Base-by-base conservation (phyloP, 1,140 invertebrate genomes). In the Neoseiulus cucumeris region DNA sequence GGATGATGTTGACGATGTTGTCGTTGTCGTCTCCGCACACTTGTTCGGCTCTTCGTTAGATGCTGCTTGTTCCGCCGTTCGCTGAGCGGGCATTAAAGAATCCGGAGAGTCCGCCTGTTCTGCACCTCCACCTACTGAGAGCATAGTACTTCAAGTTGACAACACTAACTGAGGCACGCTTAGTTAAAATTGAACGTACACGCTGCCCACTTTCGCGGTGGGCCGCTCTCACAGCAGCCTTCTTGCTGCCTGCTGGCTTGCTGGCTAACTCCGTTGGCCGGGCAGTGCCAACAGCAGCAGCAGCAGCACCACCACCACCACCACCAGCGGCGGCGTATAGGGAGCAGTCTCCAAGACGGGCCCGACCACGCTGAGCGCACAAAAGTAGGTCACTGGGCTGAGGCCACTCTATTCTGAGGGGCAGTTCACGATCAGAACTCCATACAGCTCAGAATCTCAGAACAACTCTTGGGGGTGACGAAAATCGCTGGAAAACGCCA, bases 331-430 rank as follows among this genome's bases (percentile, higher is more conserved):
- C 45, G 45, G 45, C 45, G 45, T 20, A 20, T 20, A 28, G 18
- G 45, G 51, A 25, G 51, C 51, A 59, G 51, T 59, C 51, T 59
- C 51, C 25, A 59, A 59, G 51, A 59, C 51, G 51, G 51, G 25
- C 51, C 51, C 51, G 51, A 33, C 51, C 51, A 59, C 51, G 51
- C 51, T 59, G 51, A 59, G 51, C 22, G 51, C 51, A 25, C 22
- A 25, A 59, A 59, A 59, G 51, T 59, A 59, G 51, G 51, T 59
- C 51, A 59, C 51, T 59, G 51, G 51, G 51, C 51, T 59, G 51
- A 33, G 51, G 51, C 51, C 33, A 9, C 33, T 39, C 33, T 39
- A 39, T 39, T 39, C 33, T 39, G 33, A 39, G 33, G 33, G 33
- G 33, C 33, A 39, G 33, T 9, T 39, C 33, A 6, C 4, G 4